Conservation (phyloP, 92 coral and sea anemone genomes). For the Epizoanthus stellaris region DNA sequence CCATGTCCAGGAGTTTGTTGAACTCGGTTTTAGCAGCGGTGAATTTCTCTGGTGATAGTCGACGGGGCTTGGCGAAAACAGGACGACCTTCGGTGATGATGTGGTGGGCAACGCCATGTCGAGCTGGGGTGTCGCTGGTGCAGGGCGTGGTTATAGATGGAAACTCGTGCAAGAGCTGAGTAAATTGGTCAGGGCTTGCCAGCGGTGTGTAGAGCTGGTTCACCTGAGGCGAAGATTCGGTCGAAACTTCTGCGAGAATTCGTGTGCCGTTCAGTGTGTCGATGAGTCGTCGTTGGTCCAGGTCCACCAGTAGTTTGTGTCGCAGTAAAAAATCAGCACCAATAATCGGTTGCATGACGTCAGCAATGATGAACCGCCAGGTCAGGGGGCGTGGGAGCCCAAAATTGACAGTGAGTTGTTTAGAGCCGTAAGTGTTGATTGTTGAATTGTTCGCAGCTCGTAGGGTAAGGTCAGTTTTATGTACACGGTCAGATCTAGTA, state of each 20-base stretch:
- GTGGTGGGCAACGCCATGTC: slow-evolving; percentile 24
- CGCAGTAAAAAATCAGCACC: slow-evolving; percentile 54
- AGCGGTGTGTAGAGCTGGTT: slow-evolving; percentile 8
- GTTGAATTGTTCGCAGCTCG: slow-evolving; percentile 68
- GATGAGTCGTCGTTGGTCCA: slow-evolving; percentile 42
- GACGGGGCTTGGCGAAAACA: slow-evolving; percentile 27
- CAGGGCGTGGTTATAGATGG: slow-evolving; percentile 43
- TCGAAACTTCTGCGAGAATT: slow-evolving; percentile 27
- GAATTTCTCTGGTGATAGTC: slow-evolving; percentile 45
- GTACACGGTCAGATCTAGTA: slow-evolving; percentile 38
- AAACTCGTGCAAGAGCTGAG: slow-evolving; percentile 17
- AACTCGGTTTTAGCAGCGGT: slow-evolving; percentile 51
- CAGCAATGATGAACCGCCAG: slow-evolving; percentile 50
- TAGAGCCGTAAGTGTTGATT: slow-evolving; percentile 43
- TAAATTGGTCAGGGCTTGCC: slow-evolving; percentile 11
- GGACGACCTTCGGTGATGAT: slow-evolving; percentile 41
- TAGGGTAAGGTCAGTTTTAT: slow-evolving; percentile 46
- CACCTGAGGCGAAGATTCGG: slow-evolving; percentile 2
- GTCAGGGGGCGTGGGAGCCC: slow-evolving; percentile 67
- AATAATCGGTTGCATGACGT: slow-evolving; percentile 47
- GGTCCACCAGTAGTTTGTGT: slow-evolving; percentile 57
- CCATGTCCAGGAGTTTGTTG: slow-evolving; percentile 50
- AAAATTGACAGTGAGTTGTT: slow-evolving; percentile 28
- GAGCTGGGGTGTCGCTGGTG: slow-evolving; percentile 16
- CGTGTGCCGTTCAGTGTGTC: slow-evolving; percentile 45